These are phyloP conservation scores for Elysia crispata DNA, from an alignment of 2,888 invertebrate species.

Conservation along the genomic window DNA sequence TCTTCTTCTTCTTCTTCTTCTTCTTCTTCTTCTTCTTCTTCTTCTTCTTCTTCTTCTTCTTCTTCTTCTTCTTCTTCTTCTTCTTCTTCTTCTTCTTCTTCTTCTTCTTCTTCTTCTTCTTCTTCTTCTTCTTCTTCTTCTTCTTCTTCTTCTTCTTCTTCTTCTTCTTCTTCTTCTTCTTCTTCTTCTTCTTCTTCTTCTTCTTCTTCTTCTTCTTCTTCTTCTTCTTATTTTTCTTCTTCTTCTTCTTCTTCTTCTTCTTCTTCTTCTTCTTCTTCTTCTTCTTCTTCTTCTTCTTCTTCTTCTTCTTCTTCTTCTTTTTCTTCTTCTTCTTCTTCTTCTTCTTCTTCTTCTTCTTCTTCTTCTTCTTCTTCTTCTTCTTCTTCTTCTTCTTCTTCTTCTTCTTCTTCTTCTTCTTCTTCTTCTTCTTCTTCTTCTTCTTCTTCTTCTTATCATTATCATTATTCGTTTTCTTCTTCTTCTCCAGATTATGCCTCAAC, in stretches of 20 bases:
- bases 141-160: constrained; percentile 17
- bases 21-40: too few relatives aligned
- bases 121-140: constrained; percentile 2
- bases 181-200: too few relatives aligned
- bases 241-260: too few relatives aligned
- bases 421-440: too few relatives aligned
- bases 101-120: constrained; percentile 1
- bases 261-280: too few relatives aligned
- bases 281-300: not conserved
- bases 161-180: constrained; percentile 2
- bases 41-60: not conserved
- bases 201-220: too few relatives aligned
- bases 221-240: too few relatives aligned
- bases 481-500: too few relatives aligned
- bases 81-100: not conserved
- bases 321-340: not conserved
- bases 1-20: too few relatives aligned
- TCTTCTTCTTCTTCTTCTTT: not conserved
- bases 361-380: constrained; percentile 10
- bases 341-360: not conserved
- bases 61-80: not conserved
- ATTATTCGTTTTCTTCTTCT: too few relatives aligned
- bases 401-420: too few relatives aligned
- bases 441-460: too few relatives aligned
- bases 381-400: not conserved